Percentiles rank a stretch among this genome's conserved stretches.
phyloP scores from a whole-genome alignment of 2,797 vertebrate genomes.

The Tarsius wallacei region DNA sequence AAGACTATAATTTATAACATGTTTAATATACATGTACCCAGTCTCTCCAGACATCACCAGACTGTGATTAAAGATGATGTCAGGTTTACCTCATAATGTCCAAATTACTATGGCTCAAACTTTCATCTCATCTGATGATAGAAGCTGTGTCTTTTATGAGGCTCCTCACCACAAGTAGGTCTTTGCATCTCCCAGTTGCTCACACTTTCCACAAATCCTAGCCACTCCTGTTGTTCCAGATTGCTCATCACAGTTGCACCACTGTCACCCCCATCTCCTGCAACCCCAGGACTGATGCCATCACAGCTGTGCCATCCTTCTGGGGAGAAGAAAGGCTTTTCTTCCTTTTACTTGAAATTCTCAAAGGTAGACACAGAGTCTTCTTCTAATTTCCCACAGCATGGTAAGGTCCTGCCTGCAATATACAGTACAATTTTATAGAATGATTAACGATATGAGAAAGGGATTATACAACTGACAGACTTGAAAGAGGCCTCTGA shows the following conservation, averaged over 20 bases:
- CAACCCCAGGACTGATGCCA: not conserved
- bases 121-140: constrained; percentile 65
- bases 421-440: not conserved
- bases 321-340: not conserved
- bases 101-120: constrained; percentile 46
- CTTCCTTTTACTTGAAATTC: not conserved
- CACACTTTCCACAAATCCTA: not conserved
- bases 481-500: no score
- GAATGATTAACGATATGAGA: not conserved
- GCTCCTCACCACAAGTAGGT: not conserved
- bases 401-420: not conserved
- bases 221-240: not conserved
- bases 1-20: constrained; percentile 46
- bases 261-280: not conserved
- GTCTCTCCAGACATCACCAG: not conserved
- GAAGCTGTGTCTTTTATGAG: constrained; percentile 71
- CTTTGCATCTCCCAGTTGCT: not conserved
- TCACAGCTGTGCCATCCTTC: not conserved
- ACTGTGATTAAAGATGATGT: constrained; percentile 78
- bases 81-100: constrained; percentile 67
- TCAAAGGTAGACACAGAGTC: not conserved
- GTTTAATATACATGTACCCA: not conserved
- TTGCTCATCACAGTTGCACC: not conserved
- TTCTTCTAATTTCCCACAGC: constrained; percentile 48
- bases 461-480: not conserved